Conservation (phyloP, 2,797 vertebrate genomes). For the Sardinella longiceps region DNA sequence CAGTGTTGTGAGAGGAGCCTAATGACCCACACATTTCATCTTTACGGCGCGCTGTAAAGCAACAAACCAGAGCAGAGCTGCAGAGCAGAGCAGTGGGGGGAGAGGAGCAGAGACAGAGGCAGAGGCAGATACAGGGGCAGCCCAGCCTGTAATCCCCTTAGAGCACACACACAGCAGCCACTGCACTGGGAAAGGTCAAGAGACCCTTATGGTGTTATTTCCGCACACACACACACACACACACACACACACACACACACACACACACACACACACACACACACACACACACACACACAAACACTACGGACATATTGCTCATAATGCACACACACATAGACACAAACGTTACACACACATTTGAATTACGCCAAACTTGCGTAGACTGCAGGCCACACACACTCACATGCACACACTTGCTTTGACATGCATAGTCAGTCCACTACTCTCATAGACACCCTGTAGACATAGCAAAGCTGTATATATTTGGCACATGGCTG, state of each 20-base stretch:
- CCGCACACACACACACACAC: neutral
- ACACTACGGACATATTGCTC: neutral
- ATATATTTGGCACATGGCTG: too few species aligned
- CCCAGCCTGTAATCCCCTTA: neutral
- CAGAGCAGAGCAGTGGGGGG: constrained; percentile 61
- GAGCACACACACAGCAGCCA: neutral
- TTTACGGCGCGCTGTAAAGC: constrained; percentile 71
- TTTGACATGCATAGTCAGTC: neutral
- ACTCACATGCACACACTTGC: neutral
- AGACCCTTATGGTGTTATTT: constrained; percentile 55
- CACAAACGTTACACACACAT: neutral
- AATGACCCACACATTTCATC: constrained; percentile 69
- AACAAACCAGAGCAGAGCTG: too few species aligned
- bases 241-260: constrained; percentile 27
- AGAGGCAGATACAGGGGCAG: constrained; percentile 29
- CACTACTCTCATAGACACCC: too few species aligned
- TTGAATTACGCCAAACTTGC: too few species aligned
- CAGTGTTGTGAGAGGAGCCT: constrained; percentile 50
- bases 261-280: constrained; percentile 10
- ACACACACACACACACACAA: neutral
- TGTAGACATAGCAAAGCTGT: too few species aligned
- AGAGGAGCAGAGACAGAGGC: too few species aligned
- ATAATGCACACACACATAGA: neutral
- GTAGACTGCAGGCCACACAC: neutral
- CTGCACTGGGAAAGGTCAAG: constrained; percentile 35